These are phyloP conservation scores for Morpho achilles DNA, from an alignment of 2,888 invertebrate species.

Conservation along the genomic window DNA sequence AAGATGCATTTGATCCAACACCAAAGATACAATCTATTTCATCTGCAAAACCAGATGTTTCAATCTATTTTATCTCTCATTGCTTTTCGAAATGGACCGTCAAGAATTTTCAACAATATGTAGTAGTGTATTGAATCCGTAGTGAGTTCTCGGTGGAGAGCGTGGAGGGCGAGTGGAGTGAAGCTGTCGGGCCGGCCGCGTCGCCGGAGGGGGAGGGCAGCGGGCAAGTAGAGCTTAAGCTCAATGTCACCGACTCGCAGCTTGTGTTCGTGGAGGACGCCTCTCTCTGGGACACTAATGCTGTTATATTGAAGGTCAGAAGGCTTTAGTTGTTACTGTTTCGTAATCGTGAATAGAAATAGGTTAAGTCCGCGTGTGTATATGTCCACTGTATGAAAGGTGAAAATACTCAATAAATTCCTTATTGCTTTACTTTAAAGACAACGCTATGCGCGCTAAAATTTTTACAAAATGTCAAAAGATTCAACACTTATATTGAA, in stretches of 20 bases:
- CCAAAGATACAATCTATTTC: too few relatives aligned
- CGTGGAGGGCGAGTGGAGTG: conserved; percentile 11
- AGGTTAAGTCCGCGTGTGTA: background rate
- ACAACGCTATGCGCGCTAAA: too few relatives aligned
- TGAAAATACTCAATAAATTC: too few relatives aligned
- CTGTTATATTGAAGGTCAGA: conserved; percentile 90
- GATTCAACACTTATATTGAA: too few relatives aligned
- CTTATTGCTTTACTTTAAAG: too few relatives aligned
- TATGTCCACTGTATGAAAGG: too few relatives aligned
- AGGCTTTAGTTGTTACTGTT: background rate
- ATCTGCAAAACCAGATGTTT: too few relatives aligned
- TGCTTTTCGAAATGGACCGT: too few relatives aligned
- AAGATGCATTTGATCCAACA: too few relatives aligned
- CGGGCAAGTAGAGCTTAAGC: conserved; percentile 87
- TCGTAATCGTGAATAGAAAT: background rate
- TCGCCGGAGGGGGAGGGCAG: conserved; percentile 42
- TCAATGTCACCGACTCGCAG: conserved; percentile 97
- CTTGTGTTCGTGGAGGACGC: conserved; percentile 96
- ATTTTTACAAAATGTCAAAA: too few relatives aligned
- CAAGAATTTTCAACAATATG: too few relatives aligned
- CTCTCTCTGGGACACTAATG: conserved; percentile 92
- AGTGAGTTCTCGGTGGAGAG: conserved; percentile 33
- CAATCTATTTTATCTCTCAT: too few relatives aligned
- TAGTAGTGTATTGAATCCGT: background rate
- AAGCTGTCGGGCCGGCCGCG: conserved; percentile 15